Conservation (phyloP, 2,113 vertebrate genomes). For the Machaerirhynchus nigripectus region DNA sequence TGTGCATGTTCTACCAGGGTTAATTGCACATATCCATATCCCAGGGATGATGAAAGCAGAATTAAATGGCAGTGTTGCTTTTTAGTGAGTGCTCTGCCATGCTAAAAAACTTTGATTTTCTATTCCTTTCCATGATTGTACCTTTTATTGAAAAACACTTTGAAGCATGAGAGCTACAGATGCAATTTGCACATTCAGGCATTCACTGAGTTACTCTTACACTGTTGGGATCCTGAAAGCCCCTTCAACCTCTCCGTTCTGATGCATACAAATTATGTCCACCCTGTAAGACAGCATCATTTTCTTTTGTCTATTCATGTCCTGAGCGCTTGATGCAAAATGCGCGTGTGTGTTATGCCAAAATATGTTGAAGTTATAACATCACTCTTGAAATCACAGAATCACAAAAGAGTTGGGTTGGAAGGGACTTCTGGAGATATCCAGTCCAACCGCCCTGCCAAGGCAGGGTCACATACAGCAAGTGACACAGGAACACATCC, state of each 20-base stretch:
- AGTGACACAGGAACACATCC: accelerated
- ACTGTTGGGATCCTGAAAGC: not conserved
- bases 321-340: not conserved
- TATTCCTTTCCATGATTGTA: not conserved
- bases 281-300: not conserved
- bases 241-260: not conserved
- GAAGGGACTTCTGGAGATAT: not conserved
- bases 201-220: not conserved
- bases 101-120: not conserved
- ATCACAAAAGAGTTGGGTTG: not conserved
- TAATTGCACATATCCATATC: not conserved
- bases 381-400: not conserved
- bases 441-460: not conserved
- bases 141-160: not conserved
- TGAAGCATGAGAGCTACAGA: not conserved
- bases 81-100: not conserved
- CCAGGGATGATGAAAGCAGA: not conserved
- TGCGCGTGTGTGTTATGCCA: not conserved
- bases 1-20: not conserved
- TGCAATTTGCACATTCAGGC: not conserved
- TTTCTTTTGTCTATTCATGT: not conserved
- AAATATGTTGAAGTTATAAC: not conserved
- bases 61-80: not conserved
- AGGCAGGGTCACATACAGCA: not conserved
- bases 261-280: not conserved